phyloP scores from a whole-genome alignment of 2,797 vertebrate genomes.

The Circus cinereus region DNA sequence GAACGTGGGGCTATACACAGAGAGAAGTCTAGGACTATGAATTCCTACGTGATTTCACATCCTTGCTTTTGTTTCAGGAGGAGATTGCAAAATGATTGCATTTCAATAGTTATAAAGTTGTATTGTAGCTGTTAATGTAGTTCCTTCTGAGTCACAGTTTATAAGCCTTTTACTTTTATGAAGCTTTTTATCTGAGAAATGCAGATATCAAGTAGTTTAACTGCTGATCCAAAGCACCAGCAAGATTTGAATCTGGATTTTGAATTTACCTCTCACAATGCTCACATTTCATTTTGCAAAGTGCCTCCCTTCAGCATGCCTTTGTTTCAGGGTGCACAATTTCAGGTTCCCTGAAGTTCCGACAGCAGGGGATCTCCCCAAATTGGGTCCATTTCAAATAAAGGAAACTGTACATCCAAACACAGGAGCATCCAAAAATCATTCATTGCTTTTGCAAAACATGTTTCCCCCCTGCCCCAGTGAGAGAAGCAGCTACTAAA shows the following conservation, averaged over 20 bases:
- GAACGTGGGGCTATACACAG: not conserved
- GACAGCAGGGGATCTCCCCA: not conserved
- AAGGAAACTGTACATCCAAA: not conserved
- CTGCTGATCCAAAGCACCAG: not conserved
- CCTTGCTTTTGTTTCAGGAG: not conserved
- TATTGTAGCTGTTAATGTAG: not conserved
- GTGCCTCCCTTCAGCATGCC: not conserved
- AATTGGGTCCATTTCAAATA: not conserved
- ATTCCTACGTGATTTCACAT: not conserved
- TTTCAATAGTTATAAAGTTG: not conserved
- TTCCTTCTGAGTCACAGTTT: not conserved
- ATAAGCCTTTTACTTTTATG: not conserved
- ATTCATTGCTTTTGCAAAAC: not conserved
- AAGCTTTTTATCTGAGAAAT: not conserved
- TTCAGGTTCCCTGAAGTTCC: not conserved
- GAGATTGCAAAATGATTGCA: not conserved
- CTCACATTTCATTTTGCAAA: not conserved
- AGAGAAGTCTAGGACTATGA: not conserved
- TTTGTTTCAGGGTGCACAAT: not conserved
- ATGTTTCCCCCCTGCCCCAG: rapidly evolving
- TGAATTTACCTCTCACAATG: not conserved
- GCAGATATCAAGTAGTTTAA: not conserved
- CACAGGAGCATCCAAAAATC: not conserved
- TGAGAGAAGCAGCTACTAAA: not conserved
- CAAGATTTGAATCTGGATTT: not conserved